These are phyloP conservation scores for Buphagus erythrorhynchus DNA, from an alignment of 2,797 vertebrate genomes.

Conservation along the genomic window DNA sequence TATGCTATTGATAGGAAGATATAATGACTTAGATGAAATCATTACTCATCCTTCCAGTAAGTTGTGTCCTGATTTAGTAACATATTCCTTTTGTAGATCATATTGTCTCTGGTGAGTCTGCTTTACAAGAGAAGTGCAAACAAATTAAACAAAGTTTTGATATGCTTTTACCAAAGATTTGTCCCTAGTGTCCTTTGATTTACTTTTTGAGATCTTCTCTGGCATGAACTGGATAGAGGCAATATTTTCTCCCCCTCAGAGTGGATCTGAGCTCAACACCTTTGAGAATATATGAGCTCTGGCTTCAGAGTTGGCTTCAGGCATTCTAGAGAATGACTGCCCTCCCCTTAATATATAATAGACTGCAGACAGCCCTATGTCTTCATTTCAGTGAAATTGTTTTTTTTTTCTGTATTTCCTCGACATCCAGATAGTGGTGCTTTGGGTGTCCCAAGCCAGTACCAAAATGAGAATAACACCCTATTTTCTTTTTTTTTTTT, in stretches of 20 bases:
- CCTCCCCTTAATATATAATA: neutral
- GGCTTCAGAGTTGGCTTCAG: conserved; percentile 43
- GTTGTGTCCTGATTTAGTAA: conserved; percentile 26
- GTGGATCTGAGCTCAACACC: neutral
- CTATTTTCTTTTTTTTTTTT: neutral
- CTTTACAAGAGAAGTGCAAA: conserved; percentile 36
- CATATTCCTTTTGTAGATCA: conserved; percentile 16
- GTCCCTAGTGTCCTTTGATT: conserved; percentile 24
- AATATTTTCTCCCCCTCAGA: conserved; percentile 31
- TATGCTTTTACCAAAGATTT: neutral
- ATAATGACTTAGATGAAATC: neutral
- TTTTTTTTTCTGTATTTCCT: neutral
- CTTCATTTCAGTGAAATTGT: neutral
- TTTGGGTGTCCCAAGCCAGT: neutral
- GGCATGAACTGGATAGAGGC: neutral
- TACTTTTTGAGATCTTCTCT: conserved; percentile 18
- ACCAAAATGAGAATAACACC: neutral
- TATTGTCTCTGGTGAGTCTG: neutral
- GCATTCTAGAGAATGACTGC: conserved; percentile 16
- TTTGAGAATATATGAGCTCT: conserved; percentile 44
- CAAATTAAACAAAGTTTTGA: conserved; percentile 41
- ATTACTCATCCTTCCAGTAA: conserved; percentile 30
- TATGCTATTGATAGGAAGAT: neutral
- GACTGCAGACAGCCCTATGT: conserved; percentile 5
- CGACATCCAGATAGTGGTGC: neutral